Conservation (phyloP, 64 coral and sea anemone species). For the Stylophora pistillata region DNA sequence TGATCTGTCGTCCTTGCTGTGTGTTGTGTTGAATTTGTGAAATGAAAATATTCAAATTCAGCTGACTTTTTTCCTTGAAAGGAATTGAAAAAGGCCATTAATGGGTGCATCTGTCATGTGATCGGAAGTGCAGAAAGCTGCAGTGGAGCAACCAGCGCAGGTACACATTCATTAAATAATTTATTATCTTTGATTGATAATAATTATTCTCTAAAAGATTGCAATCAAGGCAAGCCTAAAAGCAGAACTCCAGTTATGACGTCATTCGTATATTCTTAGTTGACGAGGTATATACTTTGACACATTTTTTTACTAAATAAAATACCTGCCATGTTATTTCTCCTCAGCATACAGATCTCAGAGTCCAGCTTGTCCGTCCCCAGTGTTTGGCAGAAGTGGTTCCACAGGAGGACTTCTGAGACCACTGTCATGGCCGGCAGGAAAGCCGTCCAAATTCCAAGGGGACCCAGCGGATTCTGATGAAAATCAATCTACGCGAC, state of each 20-base stretch:
- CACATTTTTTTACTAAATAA: no score
- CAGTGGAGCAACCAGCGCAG: slow-evolving; percentile 37
- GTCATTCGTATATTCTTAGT: no score
- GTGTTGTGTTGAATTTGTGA: no score
- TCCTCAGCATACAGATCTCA: slow-evolving; percentile 38
- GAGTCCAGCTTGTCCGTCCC: slow-evolving; percentile 51
- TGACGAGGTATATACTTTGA: no score
- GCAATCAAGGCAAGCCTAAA: no score
- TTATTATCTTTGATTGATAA: no score
- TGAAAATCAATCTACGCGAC: slow-evolving; percentile 17
- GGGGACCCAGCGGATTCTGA: slow-evolving; percentile 23
- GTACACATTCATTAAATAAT: not conserved
- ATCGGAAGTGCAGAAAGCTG: slow-evolving; percentile 56
- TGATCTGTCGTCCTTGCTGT: no score
- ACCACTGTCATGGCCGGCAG: slow-evolving; percentile 63
- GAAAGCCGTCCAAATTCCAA: slow-evolving; percentile 48
- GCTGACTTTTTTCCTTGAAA: slow-evolving; percentile 17
- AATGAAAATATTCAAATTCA: no score
- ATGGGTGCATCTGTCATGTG: slow-evolving; percentile 80
- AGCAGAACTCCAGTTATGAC: no score
- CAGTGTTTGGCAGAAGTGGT: slow-evolving; percentile 56
- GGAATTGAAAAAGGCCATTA: slow-evolving; percentile 82
- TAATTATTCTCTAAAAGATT: no score
- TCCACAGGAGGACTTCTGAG: slow-evolving; percentile 37
- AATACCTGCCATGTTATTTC: not conserved